Evolutionary conservation across 2,113 vertebrate species (phyloP).

Genomic region (Eudorcas thomsonii): DNA sequence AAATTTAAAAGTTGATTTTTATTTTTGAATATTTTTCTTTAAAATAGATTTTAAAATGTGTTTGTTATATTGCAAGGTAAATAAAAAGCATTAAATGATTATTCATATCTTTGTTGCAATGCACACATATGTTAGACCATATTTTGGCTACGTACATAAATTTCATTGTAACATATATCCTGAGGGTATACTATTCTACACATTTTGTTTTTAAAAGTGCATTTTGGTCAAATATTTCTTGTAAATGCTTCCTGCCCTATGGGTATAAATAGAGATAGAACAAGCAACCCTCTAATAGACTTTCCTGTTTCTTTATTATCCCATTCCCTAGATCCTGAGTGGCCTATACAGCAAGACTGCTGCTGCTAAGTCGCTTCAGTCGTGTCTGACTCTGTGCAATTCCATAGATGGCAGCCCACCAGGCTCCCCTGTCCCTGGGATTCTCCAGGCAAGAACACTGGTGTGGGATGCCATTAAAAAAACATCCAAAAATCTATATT

Average conservation of each 20-base stretch:
- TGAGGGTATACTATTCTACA: background rate
- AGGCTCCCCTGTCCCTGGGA: too few species aligned
- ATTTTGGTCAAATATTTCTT: background rate
- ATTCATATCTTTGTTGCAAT: background rate
- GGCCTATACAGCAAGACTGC: background rate
- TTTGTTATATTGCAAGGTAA: background rate
- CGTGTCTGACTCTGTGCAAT: rapidly evolving
- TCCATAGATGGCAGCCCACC: too few species aligned
- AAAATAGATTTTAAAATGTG: background rate
- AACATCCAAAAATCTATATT: conserved; percentile 48
- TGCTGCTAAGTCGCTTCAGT: too few species aligned
- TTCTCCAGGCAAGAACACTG: too few species aligned
- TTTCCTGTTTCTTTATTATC: background rate
- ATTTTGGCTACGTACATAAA: background rate
- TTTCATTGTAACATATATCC: background rate
- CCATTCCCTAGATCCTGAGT: background rate
- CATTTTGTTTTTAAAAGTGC: background rate
- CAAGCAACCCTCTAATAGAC: background rate
- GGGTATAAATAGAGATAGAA: background rate
- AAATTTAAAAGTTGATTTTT: background rate
- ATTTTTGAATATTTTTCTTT: background rate
- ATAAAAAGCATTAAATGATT: background rate
- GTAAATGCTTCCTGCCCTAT: background rate
- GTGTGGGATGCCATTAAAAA: background rate
- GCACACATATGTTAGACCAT: background rate